Percentiles rank a stretch among this genome's conserved stretches.
These are phyloP conservation scores for Muscidifurax raptorellus DNA, from an alignment of 1,140 invertebrate genomes.

Conservation along the genomic window DNA sequence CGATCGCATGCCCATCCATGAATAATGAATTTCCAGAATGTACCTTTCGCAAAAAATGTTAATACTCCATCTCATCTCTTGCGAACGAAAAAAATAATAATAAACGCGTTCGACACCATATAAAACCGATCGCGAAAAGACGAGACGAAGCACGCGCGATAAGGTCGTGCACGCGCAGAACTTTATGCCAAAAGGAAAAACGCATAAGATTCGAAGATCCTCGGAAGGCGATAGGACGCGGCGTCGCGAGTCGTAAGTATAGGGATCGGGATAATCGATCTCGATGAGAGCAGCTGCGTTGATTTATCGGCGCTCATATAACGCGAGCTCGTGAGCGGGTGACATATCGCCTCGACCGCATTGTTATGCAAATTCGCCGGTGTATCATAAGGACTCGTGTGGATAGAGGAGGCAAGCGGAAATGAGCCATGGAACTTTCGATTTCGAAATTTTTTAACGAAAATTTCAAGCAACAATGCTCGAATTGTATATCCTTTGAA, in stretches of 20 bases:
- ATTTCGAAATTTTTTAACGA: neutral
- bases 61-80: neutral
- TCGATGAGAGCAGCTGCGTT: conserved; percentile 40
- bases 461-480: too few species aligned
- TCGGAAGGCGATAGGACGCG: conserved; percentile 22
- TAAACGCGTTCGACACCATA: too few species aligned
- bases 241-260: conserved; percentile 36
- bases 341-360: conserved; percentile 19
- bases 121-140: neutral
- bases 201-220: neutral
- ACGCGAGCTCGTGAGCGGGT: neutral
- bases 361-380: conserved; percentile 30
- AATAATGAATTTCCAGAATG: conserved; percentile 9
- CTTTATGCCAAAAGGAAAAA: neutral
- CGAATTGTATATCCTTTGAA: too few species aligned
- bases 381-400: neutral
- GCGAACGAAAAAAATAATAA: neutral
- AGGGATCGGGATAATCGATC: conserved; percentile 44
- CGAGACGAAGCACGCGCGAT: neutral
- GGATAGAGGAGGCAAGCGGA: neutral
- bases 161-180: neutral
- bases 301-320: conserved; percentile 44
- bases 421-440: neutral
- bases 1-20: neutral
- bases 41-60: neutral